These are phyloP conservation scores for Heteractis magnifica DNA, from an alignment of 92 coral and sea anemone species.

Conservation along the genomic window DNA sequence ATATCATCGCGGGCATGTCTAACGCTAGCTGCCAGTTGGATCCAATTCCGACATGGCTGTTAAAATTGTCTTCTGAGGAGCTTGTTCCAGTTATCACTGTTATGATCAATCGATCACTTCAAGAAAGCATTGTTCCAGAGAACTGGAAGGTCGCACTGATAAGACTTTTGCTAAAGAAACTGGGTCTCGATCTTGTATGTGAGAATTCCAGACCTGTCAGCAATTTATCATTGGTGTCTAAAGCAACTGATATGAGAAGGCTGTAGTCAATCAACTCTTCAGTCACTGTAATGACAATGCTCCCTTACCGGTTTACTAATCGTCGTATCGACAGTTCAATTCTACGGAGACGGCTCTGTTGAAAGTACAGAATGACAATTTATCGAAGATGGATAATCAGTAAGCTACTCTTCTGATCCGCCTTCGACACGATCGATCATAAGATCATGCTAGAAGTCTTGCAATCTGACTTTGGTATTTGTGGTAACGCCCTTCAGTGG, in stretches of 20 bases:
- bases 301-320: no score
- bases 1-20: no score
- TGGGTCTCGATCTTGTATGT: neutral
- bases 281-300: neutral
- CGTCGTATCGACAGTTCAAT: neutral
- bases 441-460: slow-evolving; percentile 20
- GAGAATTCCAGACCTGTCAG: neutral
- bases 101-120: no score
- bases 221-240: slow-evolving; percentile 1
- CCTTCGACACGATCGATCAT: slow-evolving; percentile 9
- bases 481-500: slow-evolving; percentile 15
- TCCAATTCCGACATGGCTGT: slow-evolving; percentile 46
- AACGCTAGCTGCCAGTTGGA: slow-evolving; percentile 25
- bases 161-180: no score
- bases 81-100: slow-evolving; percentile 33
- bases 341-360: slow-evolving; percentile 10
- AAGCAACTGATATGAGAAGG: slow-evolving; percentile 18
- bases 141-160: neutral
- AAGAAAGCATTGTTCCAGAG: slow-evolving; percentile 15
- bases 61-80: slow-evolving; percentile 31
- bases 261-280: neutral
- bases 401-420: no score
- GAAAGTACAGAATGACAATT: neutral
- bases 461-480: neutral
- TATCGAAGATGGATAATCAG: neutral